Conservation (phyloP, 2,113 vertebrate species). For the Mandrillus leucophaeus region DNA sequence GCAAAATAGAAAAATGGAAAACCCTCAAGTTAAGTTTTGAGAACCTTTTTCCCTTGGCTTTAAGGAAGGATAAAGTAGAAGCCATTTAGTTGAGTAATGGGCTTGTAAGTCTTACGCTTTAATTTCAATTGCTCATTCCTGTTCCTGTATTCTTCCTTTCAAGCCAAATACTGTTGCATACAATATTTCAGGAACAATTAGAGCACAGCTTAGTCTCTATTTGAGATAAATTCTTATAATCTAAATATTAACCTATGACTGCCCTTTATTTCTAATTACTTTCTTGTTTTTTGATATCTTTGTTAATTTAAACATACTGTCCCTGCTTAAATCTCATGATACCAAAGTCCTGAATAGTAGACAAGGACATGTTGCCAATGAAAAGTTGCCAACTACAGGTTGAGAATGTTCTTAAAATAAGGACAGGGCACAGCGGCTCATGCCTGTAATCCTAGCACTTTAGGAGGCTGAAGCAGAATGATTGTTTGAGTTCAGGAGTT, state of each 20-base stretch:
- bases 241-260: not conserved
- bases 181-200: not conserved
- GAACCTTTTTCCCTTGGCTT: not conserved
- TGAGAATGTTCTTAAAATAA: conserved; percentile 54
- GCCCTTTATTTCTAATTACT: conserved; percentile 2
- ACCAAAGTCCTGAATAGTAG: not conserved
- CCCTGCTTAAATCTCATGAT: conserved; percentile 1
- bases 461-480: no score
- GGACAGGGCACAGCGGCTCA: no score
- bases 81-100: not conserved
- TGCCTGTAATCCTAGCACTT: no score
- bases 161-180: not conserved
- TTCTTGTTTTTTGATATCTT: not conserved
- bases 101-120: not conserved
- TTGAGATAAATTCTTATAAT: conserved; percentile 46
- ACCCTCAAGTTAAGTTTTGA: not conserved
- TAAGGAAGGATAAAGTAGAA: not conserved
- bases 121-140: not conserved
- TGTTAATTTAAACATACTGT: conserved; percentile 40
- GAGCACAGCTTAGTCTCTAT: not conserved
- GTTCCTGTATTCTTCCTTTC: not conserved
- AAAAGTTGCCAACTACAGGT: conserved; percentile 39
- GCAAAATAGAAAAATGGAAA: conserved; percentile 14
- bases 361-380: conserved; percentile 1
- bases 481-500: no score